A percentile compares a stretch with the other conserved stretches of the same genome.
phyloP scores from a whole-genome alignment of 2,888 invertebrate genomes.

The Phaedon cochleariae region DNA sequence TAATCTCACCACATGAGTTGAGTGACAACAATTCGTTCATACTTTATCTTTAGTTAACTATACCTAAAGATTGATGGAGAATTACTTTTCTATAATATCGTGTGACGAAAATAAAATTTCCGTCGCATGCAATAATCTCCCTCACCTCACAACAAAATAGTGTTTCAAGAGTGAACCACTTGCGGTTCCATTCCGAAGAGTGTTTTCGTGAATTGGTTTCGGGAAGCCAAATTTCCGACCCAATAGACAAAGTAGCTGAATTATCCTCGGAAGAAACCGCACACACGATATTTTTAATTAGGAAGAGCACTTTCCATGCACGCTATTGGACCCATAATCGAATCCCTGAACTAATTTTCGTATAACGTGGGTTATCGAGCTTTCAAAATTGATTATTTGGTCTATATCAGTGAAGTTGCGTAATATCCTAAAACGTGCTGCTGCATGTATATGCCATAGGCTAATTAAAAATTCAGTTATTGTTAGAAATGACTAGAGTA shows the following conservation, averaged over 20 bases:
- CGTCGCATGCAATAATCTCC: no score
- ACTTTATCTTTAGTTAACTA: no score
- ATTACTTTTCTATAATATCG: no score
- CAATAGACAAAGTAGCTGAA: constrained; percentile 7
- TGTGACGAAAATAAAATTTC: no score
- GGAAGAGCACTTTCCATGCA: constrained; percentile 21
- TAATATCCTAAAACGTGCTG: constrained; percentile 2
- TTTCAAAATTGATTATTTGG: constrained; percentile 23
- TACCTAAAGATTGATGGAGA: no score
- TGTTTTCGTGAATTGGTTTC: background rate
- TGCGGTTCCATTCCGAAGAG: background rate
- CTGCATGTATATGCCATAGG: no score
- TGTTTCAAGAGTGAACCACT: background rate
- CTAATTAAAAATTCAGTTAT: no score
- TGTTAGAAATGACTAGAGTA: no score
- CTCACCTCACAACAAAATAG: no score
- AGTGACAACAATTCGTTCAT: background rate
- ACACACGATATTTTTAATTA: constrained; percentile 36
- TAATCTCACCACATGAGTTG: background rate
- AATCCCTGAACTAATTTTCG: constrained; percentile 35
- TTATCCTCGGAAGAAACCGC: constrained; percentile 9
- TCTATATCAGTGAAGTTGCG: constrained; percentile 18
- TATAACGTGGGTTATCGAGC: constrained; percentile 19
- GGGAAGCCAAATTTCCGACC: background rate
- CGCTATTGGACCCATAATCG: constrained; percentile 26